Percentiles rank a stretch among this genome's conserved stretches.
Conservation (phyloP, 2,797 vertebrate species). For the Chaetophractus vellerosus region DNA sequence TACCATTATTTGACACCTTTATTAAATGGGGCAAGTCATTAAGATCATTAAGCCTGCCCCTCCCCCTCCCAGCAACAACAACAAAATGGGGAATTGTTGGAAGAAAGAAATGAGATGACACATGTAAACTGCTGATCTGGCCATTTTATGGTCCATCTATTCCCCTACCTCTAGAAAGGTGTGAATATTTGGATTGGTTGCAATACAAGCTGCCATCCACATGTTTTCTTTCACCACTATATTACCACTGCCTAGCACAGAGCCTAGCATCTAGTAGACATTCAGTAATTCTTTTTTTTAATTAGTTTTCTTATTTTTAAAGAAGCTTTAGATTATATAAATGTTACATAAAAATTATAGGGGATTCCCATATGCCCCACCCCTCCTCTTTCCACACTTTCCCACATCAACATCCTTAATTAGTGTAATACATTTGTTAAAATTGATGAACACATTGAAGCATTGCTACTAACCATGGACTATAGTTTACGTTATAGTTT, state of each 20-base stretch:
- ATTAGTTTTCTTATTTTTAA: too few relatives aligned
- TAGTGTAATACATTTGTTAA: too few relatives aligned
- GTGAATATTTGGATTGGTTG: background rate
- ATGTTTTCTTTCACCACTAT: background rate
- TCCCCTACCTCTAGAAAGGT: background rate
- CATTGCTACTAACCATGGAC: too few relatives aligned
- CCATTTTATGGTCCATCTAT: background rate
- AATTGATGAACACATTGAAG: too few relatives aligned
- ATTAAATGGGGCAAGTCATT: background rate
- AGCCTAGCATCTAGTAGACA: background rate
- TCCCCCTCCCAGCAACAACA: background rate
- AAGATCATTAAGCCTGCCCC: background rate
- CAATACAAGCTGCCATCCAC: background rate
- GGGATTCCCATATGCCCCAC: too few relatives aligned
- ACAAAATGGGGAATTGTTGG: slow-evolving; percentile 19
- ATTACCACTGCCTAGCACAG: background rate
- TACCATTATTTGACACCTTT: slow-evolving; percentile 10
- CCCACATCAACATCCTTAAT: too few relatives aligned
- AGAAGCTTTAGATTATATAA: too few relatives aligned
- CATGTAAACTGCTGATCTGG: background rate
- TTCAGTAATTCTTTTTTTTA: background rate
- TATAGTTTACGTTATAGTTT: too few relatives aligned
- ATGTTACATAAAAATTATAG: too few relatives aligned
- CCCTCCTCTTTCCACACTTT: too few relatives aligned
- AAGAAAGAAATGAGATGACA: background rate